Percentiles rank a stretch among this genome's conserved stretches.
Conservation (phyloP, 2,113 vertebrate genomes). For the Aplodontia rufa region DNA sequence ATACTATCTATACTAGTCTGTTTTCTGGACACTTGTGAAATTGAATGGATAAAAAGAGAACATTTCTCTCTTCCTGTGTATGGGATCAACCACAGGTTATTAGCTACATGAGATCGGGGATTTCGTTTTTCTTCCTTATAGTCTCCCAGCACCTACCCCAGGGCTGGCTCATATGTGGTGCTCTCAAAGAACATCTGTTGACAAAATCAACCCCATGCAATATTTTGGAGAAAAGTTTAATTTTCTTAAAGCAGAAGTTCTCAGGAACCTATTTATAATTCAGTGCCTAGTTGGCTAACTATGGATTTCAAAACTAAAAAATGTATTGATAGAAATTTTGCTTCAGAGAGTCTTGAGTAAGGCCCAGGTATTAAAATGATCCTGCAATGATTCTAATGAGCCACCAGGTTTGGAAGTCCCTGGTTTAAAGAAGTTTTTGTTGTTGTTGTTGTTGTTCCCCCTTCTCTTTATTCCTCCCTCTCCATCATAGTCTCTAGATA, state of each 20-base stretch:
- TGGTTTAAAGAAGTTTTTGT: background rate
- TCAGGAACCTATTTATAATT: background rate
- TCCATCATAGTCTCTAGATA: background rate
- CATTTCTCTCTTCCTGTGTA: background rate
- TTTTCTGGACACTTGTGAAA: conserved; percentile 6
- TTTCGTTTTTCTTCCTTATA: background rate
- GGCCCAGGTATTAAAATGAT: background rate
- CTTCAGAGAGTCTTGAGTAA: background rate
- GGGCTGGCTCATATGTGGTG: background rate
- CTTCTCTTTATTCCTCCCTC: background rate
- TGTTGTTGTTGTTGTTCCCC: no score
- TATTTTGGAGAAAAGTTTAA: background rate
- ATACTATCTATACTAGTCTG: background rate
- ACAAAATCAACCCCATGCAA: background rate
- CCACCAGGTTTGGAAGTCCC: background rate
- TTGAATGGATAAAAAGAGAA: background rate
- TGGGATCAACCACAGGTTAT: background rate
- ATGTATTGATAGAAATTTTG: background rate
- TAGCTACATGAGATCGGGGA: background rate
- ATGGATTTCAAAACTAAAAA: background rate
- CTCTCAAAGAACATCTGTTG: background rate
- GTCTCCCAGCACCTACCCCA: background rate
- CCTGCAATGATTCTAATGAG: background rate
- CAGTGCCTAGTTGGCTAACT: background rate
- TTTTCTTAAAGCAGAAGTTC: conserved; percentile 10